phyloP scores from a whole-genome alignment of 2,797 vertebrate genomes.

The Sebastes itinus region DNA sequence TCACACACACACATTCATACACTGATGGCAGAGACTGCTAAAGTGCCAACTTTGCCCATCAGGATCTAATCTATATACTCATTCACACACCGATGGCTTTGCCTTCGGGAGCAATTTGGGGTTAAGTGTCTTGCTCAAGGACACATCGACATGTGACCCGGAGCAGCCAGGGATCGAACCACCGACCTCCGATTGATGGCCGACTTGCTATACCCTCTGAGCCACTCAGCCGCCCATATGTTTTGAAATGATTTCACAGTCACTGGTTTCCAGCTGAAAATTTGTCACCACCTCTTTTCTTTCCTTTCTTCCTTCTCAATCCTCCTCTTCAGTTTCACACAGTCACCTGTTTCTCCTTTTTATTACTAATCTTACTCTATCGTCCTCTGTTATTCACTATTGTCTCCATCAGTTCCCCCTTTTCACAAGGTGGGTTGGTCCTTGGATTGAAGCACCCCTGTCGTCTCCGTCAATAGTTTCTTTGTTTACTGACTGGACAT shows the following conservation, averaged over 20 bases:
- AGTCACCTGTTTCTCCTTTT: neutral
- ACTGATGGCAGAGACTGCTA: no score
- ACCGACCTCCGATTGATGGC: no score
- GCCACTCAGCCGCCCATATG: no score
- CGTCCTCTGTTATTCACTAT: constrained; percentile 44
- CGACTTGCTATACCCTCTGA: no score
- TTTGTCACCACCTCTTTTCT: neutral
- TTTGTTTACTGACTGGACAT: constrained; percentile 76
- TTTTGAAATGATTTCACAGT: constrained; percentile 29
- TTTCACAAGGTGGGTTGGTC: neutral
- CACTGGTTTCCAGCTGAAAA: constrained; percentile 23
- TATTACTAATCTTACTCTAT: neutral
- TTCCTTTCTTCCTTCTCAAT: neutral
- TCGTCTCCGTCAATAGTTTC: constrained; percentile 16
- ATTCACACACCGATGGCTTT: no score
- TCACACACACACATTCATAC: no score
- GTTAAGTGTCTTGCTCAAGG: no score
- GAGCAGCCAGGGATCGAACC: no score
- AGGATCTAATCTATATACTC: no score
- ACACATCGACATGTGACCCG: no score
- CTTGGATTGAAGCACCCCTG: neutral
- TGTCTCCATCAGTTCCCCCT: constrained; percentile 33
- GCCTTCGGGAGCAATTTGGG: no score
- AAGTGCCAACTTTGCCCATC: no score
- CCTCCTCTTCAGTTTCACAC: neutral